Conservation (phyloP, 2,888 invertebrate species). For the Himalopsyche japonica region DNA sequence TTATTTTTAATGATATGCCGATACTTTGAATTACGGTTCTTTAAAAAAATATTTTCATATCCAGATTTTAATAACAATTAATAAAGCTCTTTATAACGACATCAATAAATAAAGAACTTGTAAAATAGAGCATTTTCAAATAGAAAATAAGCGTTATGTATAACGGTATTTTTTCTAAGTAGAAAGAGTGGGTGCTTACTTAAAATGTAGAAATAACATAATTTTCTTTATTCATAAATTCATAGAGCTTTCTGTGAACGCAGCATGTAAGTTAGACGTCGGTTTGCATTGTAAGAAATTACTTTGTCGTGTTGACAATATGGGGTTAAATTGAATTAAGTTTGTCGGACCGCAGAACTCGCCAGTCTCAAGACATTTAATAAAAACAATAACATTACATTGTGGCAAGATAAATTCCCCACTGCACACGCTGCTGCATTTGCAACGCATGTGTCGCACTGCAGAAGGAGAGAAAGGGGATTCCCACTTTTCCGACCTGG, state of each 20-base stretch:
- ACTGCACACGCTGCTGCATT: not conserved
- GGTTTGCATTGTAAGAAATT: not conserved
- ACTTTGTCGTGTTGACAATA: not conserved
- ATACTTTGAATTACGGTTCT: too few species aligned
- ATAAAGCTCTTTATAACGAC: too few species aligned
- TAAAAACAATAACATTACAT: not conserved
- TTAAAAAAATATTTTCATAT: too few species aligned
- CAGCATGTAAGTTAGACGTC: not conserved
- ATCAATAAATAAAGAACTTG: too few species aligned
- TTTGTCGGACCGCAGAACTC: not conserved
- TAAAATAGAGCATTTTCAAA: too few species aligned
- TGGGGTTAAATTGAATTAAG: not conserved
- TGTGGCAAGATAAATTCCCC: not conserved
- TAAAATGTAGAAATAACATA: too few species aligned
- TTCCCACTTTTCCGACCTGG: not conserved
- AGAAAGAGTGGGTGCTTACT: too few species aligned
- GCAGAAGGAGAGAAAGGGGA: not conserved
- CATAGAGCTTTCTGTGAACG: not conserved
- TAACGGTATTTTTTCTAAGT: too few species aligned
- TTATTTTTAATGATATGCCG: too few species aligned
- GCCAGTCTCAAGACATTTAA: not conserved
- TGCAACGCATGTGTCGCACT: not conserved
- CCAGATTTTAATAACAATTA: too few species aligned
- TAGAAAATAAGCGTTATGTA: too few species aligned
- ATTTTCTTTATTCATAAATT: not conserved